Conservation (phyloP, 2,113 vertebrate genomes). For the Aix galericulata region DNA sequence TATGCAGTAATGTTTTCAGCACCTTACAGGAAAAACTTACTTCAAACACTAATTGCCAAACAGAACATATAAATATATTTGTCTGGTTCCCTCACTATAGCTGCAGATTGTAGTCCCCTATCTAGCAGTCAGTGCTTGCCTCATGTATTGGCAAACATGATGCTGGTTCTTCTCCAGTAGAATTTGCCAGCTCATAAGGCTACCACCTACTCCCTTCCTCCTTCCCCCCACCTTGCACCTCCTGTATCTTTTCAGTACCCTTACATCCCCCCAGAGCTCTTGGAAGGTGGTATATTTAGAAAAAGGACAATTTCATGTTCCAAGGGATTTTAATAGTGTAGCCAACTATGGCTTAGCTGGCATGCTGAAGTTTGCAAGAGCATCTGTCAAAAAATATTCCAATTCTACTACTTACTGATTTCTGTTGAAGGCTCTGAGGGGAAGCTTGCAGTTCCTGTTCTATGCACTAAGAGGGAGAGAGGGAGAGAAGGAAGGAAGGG, state of each 20-base stretch:
- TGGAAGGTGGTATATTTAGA: constrained; percentile 28
- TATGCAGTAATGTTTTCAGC: not conserved
- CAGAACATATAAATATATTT: constrained; percentile 11
- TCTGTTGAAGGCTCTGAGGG: constrained; percentile 21
- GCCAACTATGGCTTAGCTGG: constrained; percentile 24
- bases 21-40: not conserved
- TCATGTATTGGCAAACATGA: not conserved
- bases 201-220: constrained; percentile 24
- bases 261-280: not conserved
- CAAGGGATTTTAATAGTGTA: constrained; percentile 35
- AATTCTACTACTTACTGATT: constrained; percentile 35
- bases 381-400: constrained; percentile 63
- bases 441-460: not conserved
- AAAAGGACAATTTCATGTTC: constrained; percentile 43
- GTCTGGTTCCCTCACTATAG: not conserved
- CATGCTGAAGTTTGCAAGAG: constrained; percentile 29
- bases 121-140: not conserved
- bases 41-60: not conserved
- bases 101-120: not conserved
- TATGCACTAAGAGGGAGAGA: not conserved
- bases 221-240: not conserved
- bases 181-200: not conserved
- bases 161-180: constrained; percentile 22
- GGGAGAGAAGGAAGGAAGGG: too few relatives aligned
- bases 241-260: constrained; percentile 32